Conservation (phyloP, 2,888 invertebrate genomes). For the Steinernema scapterisci region DNA sequence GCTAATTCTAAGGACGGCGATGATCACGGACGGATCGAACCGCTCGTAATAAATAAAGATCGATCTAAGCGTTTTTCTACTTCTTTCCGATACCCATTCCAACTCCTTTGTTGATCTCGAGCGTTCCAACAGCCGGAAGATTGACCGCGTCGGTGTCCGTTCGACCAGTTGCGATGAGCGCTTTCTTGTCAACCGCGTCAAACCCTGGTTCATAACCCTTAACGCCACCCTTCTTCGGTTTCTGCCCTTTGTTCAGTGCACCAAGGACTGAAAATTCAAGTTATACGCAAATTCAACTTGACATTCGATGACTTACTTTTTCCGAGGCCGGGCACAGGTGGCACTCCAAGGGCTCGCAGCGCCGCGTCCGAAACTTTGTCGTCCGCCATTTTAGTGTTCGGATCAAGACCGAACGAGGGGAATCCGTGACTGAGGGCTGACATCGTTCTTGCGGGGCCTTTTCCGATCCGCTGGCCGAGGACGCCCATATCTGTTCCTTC, state of each 20-base stretch:
- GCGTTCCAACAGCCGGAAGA: conserved; percentile 54
- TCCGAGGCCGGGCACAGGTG: conserved; percentile 40
- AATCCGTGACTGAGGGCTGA: conserved; percentile 50
- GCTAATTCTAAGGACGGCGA: not conserved
- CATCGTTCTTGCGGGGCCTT: conserved; percentile 56
- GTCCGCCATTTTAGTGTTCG: conserved; percentile 39
- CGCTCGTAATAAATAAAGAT: not conserved
- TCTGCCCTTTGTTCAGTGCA: conserved; percentile 15
- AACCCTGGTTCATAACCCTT: conserved; percentile 57
- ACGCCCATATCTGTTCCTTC: conserved; percentile 56
- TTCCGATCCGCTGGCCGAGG: conserved; percentile 53
- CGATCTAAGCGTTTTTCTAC: not conserved
- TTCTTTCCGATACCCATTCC: conserved; percentile 60
- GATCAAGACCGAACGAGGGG: conserved; percentile 37
- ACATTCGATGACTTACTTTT: conserved; percentile 37
- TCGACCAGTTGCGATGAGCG: conserved; percentile 54
- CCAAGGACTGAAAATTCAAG: conserved; percentile 4
- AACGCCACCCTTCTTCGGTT: conserved; percentile 39
- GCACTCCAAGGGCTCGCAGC: conserved; percentile 40
- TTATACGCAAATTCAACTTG: not conserved
- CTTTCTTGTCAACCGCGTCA: conserved; percentile 57
- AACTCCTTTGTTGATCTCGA: conserved; percentile 55
- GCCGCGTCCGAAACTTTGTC: conserved; percentile 35
- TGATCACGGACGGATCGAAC: not conserved
- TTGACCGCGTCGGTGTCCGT: conserved; percentile 53